A percentile compares a stretch with the other conserved stretches of the same genome.
Evolutionary conservation across 2,113 vertebrate species (phyloP).

Genomic region (Ammodytes dubius): DNA sequence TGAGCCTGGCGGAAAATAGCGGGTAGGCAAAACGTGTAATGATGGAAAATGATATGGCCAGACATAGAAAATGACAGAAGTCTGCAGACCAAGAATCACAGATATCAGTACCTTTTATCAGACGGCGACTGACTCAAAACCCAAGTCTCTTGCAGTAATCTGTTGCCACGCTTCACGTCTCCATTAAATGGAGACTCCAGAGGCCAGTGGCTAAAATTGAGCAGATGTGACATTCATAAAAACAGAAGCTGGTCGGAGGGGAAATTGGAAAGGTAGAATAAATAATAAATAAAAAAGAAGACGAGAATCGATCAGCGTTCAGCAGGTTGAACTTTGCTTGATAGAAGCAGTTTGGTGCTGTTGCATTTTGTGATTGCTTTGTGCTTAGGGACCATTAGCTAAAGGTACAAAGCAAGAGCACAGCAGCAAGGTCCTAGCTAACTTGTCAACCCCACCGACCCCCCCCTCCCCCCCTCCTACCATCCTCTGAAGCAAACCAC

Average conservation of each 20-base stretch:
- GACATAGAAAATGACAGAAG: conserved; percentile 51
- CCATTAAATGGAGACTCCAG: conserved; percentile 17
- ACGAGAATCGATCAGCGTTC: conserved; percentile 39
- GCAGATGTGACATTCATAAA: conserved; percentile 36
- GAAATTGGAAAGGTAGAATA: conserved; percentile 19
- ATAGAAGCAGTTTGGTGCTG: conserved; percentile 38
- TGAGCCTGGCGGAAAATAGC: conserved; percentile 50
- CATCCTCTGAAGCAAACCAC: conserved; percentile 78
- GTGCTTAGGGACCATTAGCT: conserved; percentile 55
- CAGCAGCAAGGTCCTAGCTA: conserved; percentile 56
- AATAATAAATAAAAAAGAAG: neutral
- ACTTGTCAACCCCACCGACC: conserved; percentile 39
- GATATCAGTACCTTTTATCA: neutral
- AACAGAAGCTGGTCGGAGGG: conserved; percentile 24
- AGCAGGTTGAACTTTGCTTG: conserved; percentile 43
- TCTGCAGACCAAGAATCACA: conserved; percentile 39
- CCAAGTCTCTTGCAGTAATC: conserved; percentile 10
- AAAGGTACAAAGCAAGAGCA: conserved; percentile 55
- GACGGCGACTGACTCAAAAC: conserved; percentile 37
- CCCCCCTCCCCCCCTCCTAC: neutral
- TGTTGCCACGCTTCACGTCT: conserved; percentile 3
- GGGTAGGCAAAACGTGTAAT: conserved; percentile 44
- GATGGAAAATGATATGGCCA: conserved; percentile 45
- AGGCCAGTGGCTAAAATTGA: conserved; percentile 3
- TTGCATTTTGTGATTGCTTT: conserved; percentile 56